Conservation (phyloP, 2,797 vertebrate species). For the Coregonus sp. region DNA sequence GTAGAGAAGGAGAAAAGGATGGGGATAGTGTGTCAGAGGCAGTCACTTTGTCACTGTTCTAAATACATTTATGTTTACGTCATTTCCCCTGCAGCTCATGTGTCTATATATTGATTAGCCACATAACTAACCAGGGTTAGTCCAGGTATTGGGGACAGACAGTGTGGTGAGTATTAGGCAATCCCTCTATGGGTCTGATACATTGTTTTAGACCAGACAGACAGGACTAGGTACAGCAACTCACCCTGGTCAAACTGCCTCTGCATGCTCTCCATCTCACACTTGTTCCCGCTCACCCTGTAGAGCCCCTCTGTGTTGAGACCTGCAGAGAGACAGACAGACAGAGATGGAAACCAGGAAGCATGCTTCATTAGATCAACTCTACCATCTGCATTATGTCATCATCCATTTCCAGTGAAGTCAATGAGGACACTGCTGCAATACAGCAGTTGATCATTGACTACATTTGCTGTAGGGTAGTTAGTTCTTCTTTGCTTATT, state of each 20-base stretch:
- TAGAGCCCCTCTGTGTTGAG: constrained; percentile 94
- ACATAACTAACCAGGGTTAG: constrained; percentile 52
- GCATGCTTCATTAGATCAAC: constrained; percentile 50
- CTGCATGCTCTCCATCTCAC: constrained; percentile 96
- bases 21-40: not conserved
- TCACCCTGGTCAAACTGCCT: constrained; percentile 96
- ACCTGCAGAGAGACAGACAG: constrained; percentile 67
- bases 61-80: constrained; percentile 37
- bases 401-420: constrained; percentile 34
- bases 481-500: not conserved
- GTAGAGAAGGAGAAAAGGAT: too few relatives aligned
- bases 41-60: constrained; percentile 22
- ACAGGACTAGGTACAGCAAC: constrained; percentile 44
- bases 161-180: not conserved
- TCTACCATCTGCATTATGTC: constrained; percentile 30
- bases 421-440: constrained; percentile 8
- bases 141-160: not conserved
- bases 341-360: constrained; percentile 37
- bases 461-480: not conserved
- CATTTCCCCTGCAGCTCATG: constrained; percentile 32
- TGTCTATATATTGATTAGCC: constrained; percentile 52
- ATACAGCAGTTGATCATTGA: constrained; percentile 1
- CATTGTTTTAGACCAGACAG: constrained; percentile 38
- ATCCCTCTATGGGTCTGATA: not conserved
- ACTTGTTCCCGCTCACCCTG: constrained; percentile 94